phyloP scores from a whole-genome alignment of 2,113 vertebrate genomes.

The Oceanites oceanicus region DNA sequence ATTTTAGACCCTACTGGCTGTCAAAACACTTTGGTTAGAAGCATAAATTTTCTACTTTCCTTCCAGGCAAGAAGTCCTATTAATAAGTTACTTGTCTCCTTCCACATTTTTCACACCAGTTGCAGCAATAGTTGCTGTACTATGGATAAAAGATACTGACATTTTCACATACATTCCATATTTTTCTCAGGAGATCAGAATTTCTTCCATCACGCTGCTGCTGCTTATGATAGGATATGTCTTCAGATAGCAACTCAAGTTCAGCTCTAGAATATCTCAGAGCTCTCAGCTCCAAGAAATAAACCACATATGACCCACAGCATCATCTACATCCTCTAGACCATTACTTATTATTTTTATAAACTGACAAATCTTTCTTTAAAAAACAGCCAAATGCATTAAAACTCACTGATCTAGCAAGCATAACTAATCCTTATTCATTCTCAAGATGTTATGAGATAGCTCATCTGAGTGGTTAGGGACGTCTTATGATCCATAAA shows the following conservation, averaged over 20 bases:
- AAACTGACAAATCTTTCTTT: background rate
- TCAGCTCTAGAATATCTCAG: background rate
- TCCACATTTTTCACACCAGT: constrained; percentile 9
- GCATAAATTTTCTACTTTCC: background rate
- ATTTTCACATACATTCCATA: background rate
- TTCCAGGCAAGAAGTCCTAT: background rate
- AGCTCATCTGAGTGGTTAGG: background rate
- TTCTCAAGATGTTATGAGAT: background rate
- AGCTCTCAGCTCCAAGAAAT: background rate
- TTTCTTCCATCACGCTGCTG: background rate
- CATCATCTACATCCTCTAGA: background rate
- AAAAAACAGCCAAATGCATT: background rate
- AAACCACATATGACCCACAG: background rate
- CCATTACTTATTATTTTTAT: background rate
- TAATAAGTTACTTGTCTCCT: background rate
- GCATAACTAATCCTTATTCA: background rate
- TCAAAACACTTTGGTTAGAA: background rate
- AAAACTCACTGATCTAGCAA: background rate
- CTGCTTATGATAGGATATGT: background rate
- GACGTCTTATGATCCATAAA: background rate
- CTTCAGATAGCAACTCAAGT: background rate
- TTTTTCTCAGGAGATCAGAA: background rate
- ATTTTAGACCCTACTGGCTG: background rate
- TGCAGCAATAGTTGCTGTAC: background rate
- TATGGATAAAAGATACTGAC: background rate